These are phyloP conservation scores for Antechinus flavipes DNA, from an alignment of 2,113 vertebrate genomes.

Conservation along the genomic window DNA sequence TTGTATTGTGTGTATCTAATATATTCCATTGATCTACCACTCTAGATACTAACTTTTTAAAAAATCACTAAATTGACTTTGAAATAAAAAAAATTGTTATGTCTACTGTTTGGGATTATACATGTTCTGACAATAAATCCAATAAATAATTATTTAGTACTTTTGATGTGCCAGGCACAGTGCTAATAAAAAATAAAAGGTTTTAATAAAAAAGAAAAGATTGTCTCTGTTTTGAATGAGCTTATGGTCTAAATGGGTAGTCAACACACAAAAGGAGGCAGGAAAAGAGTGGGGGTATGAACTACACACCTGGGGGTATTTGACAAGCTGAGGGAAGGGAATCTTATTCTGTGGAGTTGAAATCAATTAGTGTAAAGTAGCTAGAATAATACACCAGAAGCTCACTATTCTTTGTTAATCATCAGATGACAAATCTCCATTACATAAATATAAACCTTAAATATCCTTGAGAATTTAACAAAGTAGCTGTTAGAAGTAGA, in stretches of 20 bases:
- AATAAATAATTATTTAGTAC: not conserved
- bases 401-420: not conserved
- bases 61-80: not conserved
- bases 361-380: not conserved
- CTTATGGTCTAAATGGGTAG: not conserved
- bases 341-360: not conserved
- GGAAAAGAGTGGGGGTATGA: not conserved
- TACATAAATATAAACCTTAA: not conserved
- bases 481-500: not conserved
- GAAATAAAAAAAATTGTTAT: not conserved
- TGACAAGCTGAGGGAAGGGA: not conserved
- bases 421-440: not conserved
- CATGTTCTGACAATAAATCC: not conserved
- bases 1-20: no score
- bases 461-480: not conserved
- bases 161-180: not conserved
- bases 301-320: not conserved
- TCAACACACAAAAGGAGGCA: not conserved
- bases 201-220: not conserved
- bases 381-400: not conserved
- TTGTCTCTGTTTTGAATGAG: not conserved
- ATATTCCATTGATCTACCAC: no score
- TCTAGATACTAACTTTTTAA: not conserved
- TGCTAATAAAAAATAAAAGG: no score
- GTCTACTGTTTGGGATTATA: not conserved